Evolutionary conservation across 1,140 invertebrate genomes (phyloP).

Genomic region (Trypoxylus dichotomus): DNA sequence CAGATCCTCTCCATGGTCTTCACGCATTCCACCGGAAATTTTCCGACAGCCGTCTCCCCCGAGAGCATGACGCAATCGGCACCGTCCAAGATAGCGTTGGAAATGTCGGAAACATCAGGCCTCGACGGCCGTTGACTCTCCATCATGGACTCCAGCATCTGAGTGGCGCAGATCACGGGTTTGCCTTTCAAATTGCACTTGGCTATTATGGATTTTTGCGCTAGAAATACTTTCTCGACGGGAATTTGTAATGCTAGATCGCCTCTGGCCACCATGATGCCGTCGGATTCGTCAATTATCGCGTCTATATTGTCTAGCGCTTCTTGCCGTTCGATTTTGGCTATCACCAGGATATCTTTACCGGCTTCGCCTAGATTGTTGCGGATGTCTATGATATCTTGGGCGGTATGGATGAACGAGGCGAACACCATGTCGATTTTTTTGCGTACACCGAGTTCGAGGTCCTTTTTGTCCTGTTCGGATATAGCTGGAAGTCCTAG

Average conservation of each 20-base stretch:
- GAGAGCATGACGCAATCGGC: conserved; percentile 74
- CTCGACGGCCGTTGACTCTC: conserved; percentile 62
- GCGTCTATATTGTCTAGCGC: conserved; percentile 74
- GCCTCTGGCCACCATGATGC: conserved; percentile 75
- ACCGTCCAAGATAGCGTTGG: conserved; percentile 74
- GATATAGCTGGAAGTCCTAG: conserved; percentile 80
- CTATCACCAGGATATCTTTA: conserved; percentile 72
- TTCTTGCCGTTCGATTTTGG: conserved; percentile 77
- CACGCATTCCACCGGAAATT: conserved; percentile 67
- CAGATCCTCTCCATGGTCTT: conserved; percentile 70
- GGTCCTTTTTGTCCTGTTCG: conserved; percentile 74
- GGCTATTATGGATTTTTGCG: conserved; percentile 82
- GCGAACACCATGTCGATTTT: conserved; percentile 56
- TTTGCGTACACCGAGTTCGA: conserved; percentile 73
- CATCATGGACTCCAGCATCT: conserved; percentile 35
- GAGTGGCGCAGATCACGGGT: conserved; percentile 50
- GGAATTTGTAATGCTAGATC: conserved; percentile 78
- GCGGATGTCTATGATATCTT: neutral
- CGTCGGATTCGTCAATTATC: conserved; percentile 69
- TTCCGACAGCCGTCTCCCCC: conserved; percentile 75
- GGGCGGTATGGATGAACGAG: neutral
- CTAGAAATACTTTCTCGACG: conserved; percentile 82
- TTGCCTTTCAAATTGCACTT: conserved; percentile 62
- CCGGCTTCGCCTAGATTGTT: conserved; percentile 64
- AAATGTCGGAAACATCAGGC: conserved; percentile 71